A percentile compares a stretch with the other conserved stretches of the same genome.
These are phyloP conservation scores for Parazoanthus atlanticus DNA, from an alignment of 92 coral and sea anemone genomes.

Conservation along the genomic window DNA sequence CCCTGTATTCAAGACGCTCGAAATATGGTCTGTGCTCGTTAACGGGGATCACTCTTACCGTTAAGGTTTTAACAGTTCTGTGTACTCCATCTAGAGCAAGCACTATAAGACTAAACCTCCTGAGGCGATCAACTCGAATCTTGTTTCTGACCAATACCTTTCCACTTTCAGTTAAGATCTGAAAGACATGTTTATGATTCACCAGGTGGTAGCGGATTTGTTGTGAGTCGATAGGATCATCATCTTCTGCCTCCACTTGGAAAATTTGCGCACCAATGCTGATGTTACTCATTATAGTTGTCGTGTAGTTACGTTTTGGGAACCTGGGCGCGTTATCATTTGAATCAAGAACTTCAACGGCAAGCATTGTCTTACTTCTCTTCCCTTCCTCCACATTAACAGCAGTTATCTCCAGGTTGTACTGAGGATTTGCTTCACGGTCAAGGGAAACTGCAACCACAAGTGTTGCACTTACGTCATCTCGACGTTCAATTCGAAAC, in stretches of 20 bases:
- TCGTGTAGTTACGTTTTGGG: conserved; percentile 45
- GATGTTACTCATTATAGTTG: conserved; percentile 71
- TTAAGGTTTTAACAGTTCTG: conserved; percentile 47
- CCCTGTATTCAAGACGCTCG: conserved; percentile 64
- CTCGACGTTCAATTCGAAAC: conserved; percentile 55
- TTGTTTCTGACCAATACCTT: conserved; percentile 66
- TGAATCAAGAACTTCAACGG: conserved; percentile 64
- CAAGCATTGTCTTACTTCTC: conserved; percentile 49
- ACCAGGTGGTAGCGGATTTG: conserved; percentile 62
- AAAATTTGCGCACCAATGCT: conserved; percentile 66
- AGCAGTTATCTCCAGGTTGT: conserved; percentile 72
- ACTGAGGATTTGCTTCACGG: conserved; percentile 63
- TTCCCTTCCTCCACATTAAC: conserved; percentile 75
- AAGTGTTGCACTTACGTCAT: conserved; percentile 62
- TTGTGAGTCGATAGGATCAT: conserved; percentile 67
- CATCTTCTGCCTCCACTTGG: conserved; percentile 70
- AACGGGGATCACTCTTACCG: conserved; percentile 60
- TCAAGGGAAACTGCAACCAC: conserved; percentile 66
- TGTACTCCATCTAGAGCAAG: conserved; percentile 71
- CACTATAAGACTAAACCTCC: conserved; percentile 58
- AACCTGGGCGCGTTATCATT: conserved; percentile 80
- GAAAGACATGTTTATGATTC: conserved; percentile 59
- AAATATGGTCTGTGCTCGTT: conserved; percentile 81
- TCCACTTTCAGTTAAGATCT: conserved; percentile 72
- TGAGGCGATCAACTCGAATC: conserved; percentile 59